phyloP scores from a whole-genome alignment of 92 coral and sea anemone species.

The Porites lobata region DNA sequence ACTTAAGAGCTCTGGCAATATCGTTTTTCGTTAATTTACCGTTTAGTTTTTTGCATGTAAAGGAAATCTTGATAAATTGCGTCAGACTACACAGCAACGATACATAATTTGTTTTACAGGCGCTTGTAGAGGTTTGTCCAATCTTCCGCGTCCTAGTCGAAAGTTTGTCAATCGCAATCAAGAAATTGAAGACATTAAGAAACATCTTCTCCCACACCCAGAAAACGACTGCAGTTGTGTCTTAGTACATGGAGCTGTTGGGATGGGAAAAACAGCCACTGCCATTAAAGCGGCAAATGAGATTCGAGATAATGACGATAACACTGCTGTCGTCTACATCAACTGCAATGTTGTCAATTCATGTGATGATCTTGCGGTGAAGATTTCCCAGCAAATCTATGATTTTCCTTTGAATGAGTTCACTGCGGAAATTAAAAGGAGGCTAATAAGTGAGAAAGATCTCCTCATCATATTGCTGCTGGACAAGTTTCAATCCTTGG shows the following conservation, averaged over 20 bases:
- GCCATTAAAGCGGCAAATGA: constrained; percentile 58
- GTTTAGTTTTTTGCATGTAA: too few species aligned
- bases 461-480: not conserved
- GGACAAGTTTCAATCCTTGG: constrained; percentile 20
- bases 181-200: not conserved
- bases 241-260: constrained; percentile 33
- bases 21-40: too few species aligned
- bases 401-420: constrained; percentile 2
- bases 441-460: not conserved
- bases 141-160: not conserved
- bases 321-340: constrained; percentile 38
- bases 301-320: not conserved
- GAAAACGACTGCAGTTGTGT: not conserved
- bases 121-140: not conserved
- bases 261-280: constrained; percentile 59
- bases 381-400: not conserved
- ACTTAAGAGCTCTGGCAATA: too few species aligned
- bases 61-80: too few species aligned
- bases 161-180: constrained; percentile 7
- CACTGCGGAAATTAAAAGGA: not conserved
- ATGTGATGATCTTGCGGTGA: constrained; percentile 44
- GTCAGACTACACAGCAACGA: too few species aligned
- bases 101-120: not conserved
- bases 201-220: not conserved
- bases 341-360: constrained; percentile 41